These are phyloP conservation scores for Grapholita molesta DNA, from an alignment of 1,140 invertebrate genomes.

Conservation along the genomic window DNA sequence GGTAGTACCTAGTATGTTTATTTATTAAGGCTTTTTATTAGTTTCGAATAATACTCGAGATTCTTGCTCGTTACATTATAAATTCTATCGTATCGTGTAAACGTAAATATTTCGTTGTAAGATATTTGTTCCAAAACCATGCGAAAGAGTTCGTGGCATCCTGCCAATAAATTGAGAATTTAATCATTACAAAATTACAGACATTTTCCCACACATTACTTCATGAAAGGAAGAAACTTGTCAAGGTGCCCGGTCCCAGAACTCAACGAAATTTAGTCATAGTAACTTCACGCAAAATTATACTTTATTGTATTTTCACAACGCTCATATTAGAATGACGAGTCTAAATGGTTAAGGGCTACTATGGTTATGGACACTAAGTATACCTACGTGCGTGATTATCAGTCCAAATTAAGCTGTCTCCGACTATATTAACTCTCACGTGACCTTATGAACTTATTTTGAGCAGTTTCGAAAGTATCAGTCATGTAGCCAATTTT, in stretches of 20 bases:
- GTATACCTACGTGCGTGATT: background rate
- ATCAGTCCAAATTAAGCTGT: background rate
- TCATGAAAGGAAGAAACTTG: background rate
- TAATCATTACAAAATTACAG: background rate
- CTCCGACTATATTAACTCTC: background rate
- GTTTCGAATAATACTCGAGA: background rate
- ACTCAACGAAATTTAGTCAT: background rate
- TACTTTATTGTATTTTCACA: background rate
- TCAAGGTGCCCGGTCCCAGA: background rate
- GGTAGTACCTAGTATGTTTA: too few species aligned
- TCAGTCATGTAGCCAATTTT: background rate
- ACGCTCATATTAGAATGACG: background rate
- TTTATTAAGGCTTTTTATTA: background rate
- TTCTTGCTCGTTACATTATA: background rate
- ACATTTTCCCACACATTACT: background rate
- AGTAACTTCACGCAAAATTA: background rate
- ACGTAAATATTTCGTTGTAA: background rate
- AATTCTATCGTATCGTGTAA: background rate
- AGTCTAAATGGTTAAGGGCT: background rate
- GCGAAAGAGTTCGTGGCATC: background rate
- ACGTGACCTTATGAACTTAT: conserved; percentile 12
- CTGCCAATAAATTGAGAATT: background rate
- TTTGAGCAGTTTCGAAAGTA: conserved; percentile 8
- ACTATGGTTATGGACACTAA: background rate
- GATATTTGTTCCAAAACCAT: background rate